These are phyloP conservation scores for Falco columbarius DNA, from an alignment of 2,797 vertebrate species.

Conservation along the genomic window DNA sequence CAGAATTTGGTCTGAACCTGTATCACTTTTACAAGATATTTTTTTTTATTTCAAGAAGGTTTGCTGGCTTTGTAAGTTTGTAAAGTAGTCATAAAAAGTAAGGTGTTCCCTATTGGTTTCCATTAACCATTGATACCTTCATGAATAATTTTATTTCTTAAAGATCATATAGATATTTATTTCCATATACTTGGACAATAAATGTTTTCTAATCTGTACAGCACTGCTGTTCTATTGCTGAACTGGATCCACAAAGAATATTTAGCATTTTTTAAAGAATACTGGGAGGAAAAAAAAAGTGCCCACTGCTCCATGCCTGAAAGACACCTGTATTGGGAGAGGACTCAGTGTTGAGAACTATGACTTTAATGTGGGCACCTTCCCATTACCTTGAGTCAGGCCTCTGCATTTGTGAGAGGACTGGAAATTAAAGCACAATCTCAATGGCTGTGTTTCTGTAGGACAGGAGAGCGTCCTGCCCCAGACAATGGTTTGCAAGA, in stretches of 20 bases:
- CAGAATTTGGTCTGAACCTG: background rate
- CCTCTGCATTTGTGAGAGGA: background rate
- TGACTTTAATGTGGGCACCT: background rate
- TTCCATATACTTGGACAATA: background rate
- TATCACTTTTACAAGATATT: background rate
- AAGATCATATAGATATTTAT: background rate
- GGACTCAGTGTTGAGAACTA: background rate
- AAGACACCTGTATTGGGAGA: background rate
- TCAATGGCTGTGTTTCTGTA: background rate
- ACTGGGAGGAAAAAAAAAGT: background rate
- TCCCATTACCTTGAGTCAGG: background rate
- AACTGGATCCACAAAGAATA: background rate
- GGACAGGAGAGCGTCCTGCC: background rate
- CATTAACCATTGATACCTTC: background rate
- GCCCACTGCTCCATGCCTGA: background rate
- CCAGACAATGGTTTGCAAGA: background rate
- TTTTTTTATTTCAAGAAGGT: background rate
- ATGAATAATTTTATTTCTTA: background rate
- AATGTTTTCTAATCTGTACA: background rate
- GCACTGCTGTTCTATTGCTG: background rate
- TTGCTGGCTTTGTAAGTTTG: background rate
- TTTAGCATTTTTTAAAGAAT: background rate
- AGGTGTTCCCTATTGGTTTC: background rate
- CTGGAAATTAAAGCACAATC: background rate
- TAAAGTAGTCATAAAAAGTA: background rate